Percentiles rank a stretch among this genome's conserved stretches.
Evolutionary conservation across 2,888 invertebrate genomes (phyloP).

Genomic region (Protodeltote pygarga): DNA sequence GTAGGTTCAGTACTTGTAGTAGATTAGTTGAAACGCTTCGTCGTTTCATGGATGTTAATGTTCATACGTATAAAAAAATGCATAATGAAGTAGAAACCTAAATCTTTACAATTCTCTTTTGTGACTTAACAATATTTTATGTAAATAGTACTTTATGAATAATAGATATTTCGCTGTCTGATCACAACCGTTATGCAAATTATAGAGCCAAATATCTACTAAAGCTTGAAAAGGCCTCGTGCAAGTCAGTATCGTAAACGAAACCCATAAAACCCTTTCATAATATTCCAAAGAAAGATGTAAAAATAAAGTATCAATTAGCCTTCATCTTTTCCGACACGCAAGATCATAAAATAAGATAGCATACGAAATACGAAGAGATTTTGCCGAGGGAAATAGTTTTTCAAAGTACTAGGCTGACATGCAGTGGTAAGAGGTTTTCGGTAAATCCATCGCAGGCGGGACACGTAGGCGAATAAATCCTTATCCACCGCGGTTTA

Average conservation of each 20-base stretch:
- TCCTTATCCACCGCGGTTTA: constrained; percentile 56
- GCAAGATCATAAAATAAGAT: constrained; percentile 29
- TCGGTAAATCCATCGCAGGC: constrained; percentile 59
- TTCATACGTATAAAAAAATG: too few relatives aligned
- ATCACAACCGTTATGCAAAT: too few relatives aligned
- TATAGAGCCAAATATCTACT: too few relatives aligned
- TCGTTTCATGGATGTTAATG: too few relatives aligned
- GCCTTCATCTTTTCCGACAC: constrained; percentile 20
- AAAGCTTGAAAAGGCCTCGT: constrained; percentile 5
- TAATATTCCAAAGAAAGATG: constrained; percentile 17
- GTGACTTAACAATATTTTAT: too few relatives aligned
- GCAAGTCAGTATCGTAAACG: constrained; percentile 10
- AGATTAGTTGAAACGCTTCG: too few relatives aligned
- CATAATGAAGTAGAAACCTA: too few relatives aligned
- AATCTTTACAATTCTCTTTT: too few relatives aligned
- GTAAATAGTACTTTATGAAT: too few relatives aligned
- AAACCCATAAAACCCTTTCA: constrained; percentile 22
- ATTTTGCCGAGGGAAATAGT: constrained; percentile 58
- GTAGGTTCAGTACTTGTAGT: too few relatives aligned
- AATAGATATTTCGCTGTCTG: too few relatives aligned
- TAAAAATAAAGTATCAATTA: constrained; percentile 34
- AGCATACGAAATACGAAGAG: constrained; percentile 17
- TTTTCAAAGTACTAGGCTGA: constrained; percentile 64
- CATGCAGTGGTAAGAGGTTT: constrained; percentile 66
- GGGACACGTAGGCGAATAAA: constrained; percentile 61